These are phyloP conservation scores for Sebastes paucispinis DNA, from an alignment of 2,797 vertebrate species.

Conservation along the genomic window DNA sequence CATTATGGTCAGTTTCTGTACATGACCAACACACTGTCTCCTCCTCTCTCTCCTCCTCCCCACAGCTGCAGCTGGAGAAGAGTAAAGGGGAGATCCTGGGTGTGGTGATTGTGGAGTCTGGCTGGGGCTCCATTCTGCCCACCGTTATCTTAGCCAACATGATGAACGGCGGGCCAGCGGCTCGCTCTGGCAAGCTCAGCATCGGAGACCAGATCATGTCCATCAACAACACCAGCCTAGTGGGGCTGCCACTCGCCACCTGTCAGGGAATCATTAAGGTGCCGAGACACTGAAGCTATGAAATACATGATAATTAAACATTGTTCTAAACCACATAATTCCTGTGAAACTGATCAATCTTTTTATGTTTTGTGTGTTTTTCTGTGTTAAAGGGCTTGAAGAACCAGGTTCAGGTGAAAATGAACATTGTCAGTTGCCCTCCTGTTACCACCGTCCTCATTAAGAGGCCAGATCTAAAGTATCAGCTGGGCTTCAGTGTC, in stretches of 20 bases:
- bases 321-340: not conserved
- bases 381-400: conserved; percentile 90
- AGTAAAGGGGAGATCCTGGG: conserved; percentile 98
- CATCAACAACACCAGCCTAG: conserved; percentile 98
- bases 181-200: conserved; percentile 97
- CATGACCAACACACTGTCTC: not conserved
- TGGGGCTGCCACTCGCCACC: conserved; percentile 97
- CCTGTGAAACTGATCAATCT: not conserved
- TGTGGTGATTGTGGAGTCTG: conserved; percentile 98
- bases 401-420: conserved; percentile 96
- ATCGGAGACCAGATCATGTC: conserved; percentile 99
- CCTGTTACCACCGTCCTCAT: conserved; percentile 99
- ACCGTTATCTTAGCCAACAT: conserved; percentile 99
- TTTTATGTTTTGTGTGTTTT: conserved; percentile 15
- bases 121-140: conserved; percentile 99
- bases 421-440: conserved; percentile 99
- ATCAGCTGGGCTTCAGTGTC: conserved; percentile 98
- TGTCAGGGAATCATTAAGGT: conserved; percentile 99
- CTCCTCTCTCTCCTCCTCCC: not conserved
- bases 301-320: not conserved
- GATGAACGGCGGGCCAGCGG: conserved; percentile 97
- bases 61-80: conserved; percentile 96
- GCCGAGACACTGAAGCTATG: conserved; percentile 6
- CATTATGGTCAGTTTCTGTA: not conserved
- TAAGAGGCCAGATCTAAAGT: conserved; percentile 98